phyloP scores from a whole-genome alignment of 1,140 invertebrate species.

The Dufourea novaeangliae region DNA sequence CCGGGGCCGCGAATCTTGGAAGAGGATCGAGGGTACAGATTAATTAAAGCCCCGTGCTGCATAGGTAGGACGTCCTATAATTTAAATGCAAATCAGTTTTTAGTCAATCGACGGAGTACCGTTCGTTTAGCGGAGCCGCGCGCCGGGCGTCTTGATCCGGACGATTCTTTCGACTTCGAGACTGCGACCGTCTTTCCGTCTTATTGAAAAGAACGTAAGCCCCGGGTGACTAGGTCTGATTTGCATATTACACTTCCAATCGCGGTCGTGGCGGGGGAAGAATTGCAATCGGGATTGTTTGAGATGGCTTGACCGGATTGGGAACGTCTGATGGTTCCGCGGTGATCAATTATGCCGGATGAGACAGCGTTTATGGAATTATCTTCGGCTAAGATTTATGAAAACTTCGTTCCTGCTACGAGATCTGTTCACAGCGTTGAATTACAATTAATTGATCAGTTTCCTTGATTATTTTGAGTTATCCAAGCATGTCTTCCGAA shows the following conservation, averaged over 20 bases:
- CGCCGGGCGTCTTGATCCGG: conserved; percentile 18
- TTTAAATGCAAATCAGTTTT: conserved; percentile 70
- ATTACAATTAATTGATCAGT: too few relatives aligned
- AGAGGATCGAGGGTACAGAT: conserved; percentile 61
- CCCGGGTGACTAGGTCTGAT: conserved; percentile 6
- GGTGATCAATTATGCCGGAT: not conserved
- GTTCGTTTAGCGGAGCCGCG: conserved; percentile 51
- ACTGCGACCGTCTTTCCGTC: conserved; percentile 26
- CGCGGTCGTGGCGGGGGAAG: not conserved
- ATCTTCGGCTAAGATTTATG: too few relatives aligned
- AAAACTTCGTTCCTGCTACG: too few relatives aligned
- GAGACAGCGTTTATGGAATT: too few relatives aligned
- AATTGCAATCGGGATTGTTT: conserved; percentile 22
- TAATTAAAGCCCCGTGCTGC: conserved; percentile 62
- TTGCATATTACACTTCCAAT: conserved; percentile 40
- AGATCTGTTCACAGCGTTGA: too few relatives aligned
- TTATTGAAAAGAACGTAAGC: conserved; percentile 34
- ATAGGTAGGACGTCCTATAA: conserved; percentile 64
- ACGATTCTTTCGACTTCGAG: conserved; percentile 55
- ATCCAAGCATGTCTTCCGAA: too few relatives aligned
- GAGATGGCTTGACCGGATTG: not conserved
- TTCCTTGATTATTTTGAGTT: too few relatives aligned
- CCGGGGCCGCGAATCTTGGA: conserved; percentile 39
- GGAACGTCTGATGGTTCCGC: not conserved
- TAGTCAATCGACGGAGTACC: conserved; percentile 62